Percentiles rank a stretch among this genome's conserved stretches.
Conservation (phyloP, 2,797 vertebrate species). For the Anguilla pacifica region DNA sequence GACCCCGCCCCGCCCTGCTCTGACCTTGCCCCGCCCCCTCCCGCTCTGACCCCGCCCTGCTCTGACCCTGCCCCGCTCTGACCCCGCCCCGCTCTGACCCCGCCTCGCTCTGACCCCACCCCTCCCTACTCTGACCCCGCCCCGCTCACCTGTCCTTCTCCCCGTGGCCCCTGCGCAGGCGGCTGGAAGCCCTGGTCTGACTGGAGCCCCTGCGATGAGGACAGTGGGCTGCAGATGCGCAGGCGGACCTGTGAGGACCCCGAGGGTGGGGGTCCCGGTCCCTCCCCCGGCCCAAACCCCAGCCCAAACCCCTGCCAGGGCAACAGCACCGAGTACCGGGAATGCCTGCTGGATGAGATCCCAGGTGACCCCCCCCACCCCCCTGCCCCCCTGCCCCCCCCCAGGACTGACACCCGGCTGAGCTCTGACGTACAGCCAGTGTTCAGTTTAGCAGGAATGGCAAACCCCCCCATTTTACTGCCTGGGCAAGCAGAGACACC, state of each 20-base stretch:
- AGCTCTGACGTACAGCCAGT: not conserved
- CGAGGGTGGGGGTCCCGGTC: conserved; percentile 58
- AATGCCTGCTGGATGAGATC: conserved; percentile 89
- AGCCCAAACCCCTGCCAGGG: conserved; percentile 87
- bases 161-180: conserved; percentile 67
- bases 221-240: conserved; percentile 85
- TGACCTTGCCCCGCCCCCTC: not conserved
- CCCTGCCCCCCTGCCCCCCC: not conserved
- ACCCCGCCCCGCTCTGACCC: not conserved
- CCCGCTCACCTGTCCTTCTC: not conserved
- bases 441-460: not conserved
- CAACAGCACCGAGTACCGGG: conserved; percentile 87
- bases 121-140: not conserved
- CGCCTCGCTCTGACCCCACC: not conserved
- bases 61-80: not conserved
- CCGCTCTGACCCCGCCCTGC: not conserved
- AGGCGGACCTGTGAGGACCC: conserved; percentile 78
- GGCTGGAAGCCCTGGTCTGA: conserved; percentile 96
- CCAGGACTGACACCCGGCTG: not conserved
- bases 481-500: not conserved
- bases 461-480: not conserved
- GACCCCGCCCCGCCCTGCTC: not conserved
- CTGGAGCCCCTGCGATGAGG: conserved; percentile 90
- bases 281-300: conserved; percentile 87
- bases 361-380: conserved; percentile 75